A percentile compares a stretch with the other conserved stretches of the same genome.
phyloP scores from a whole-genome alignment of 1,140 invertebrate genomes.

The Pentalonia nigronervosa region DNA sequence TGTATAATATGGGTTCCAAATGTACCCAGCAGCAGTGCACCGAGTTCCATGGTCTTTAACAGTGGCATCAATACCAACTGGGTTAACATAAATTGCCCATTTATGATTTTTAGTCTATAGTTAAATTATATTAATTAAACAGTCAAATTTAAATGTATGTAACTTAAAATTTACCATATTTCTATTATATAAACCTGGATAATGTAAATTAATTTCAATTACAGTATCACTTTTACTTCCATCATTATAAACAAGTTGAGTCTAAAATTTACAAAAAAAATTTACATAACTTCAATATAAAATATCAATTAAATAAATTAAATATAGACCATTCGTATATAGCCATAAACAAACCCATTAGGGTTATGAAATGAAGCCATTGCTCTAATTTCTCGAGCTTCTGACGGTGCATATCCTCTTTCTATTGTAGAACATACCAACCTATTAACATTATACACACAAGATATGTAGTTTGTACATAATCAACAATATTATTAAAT shows the following conservation, averaged over 20 bases:
- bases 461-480: not conserved
- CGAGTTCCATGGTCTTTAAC: conserved; percentile 79
- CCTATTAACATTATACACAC: conserved; percentile 64
- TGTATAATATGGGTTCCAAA: conserved; percentile 93
- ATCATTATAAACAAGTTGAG: conserved; percentile 86
- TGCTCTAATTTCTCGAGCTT: conserved; percentile 82
- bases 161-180: conserved; percentile 72
- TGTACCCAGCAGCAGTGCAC: conserved; percentile 88
- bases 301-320: conserved; percentile 46
- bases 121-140: not conserved
- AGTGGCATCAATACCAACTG: conserved; percentile 89
- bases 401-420: conserved; percentile 83
- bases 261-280: conserved; percentile 64
- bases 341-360: conserved; percentile 83
- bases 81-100: conserved; percentile 93
- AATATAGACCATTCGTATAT: conserved; percentile 78
- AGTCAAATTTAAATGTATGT: not conserved
- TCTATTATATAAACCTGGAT: conserved; percentile 82
- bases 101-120: conserved; percentile 81
- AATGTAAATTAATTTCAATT: conserved; percentile 85
- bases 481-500: not conserved
- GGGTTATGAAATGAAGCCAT: conserved; percentile 94
- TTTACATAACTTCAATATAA: not conserved
- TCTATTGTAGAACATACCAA: conserved; percentile 87
- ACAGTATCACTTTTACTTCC: conserved; percentile 86